Evolutionary conservation across 1,140 invertebrate genomes (phyloP).

Genomic region (Eriosoma lanigerum): DNA sequence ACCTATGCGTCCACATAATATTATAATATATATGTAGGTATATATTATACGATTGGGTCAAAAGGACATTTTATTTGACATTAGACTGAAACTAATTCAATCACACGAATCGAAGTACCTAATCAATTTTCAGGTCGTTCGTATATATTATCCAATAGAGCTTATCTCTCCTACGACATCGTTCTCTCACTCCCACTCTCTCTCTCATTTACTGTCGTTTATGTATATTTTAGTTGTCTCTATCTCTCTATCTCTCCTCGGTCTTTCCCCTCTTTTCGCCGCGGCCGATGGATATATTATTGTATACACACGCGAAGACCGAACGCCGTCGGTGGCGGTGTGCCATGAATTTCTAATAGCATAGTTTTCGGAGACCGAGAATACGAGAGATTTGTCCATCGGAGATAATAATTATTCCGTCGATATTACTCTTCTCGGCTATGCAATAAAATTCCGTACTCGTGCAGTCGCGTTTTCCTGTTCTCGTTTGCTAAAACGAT

Average conservation of each 20-base stretch:
- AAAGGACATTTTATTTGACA: background rate
- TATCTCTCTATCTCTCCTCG: background rate
- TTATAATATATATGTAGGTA: no score
- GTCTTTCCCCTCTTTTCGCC: background rate
- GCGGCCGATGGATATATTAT: no score
- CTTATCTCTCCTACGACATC: background rate
- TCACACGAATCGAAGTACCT: conserved; percentile 14
- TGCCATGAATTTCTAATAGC: conserved; percentile 14
- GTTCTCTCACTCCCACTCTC: background rate
- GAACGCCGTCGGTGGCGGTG: background rate
- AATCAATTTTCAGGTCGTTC: background rate
- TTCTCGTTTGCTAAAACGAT: background rate
- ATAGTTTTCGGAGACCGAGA: background rate
- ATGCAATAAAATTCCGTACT: background rate
- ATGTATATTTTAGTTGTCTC: no score
- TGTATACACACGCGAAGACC: background rate
- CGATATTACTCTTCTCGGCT: background rate
- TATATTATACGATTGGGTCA: background rate
- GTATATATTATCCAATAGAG: no score
- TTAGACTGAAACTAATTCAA: conserved; percentile 18
- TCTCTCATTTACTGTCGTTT: no score
- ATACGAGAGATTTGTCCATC: background rate
- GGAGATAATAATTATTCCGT: conserved; percentile 2
- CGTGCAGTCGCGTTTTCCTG: background rate
- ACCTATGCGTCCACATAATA: no score